phyloP scores from a whole-genome alignment of 92 coral and sea anemone genomes.

The Parazoanthus swiftii region DNA sequence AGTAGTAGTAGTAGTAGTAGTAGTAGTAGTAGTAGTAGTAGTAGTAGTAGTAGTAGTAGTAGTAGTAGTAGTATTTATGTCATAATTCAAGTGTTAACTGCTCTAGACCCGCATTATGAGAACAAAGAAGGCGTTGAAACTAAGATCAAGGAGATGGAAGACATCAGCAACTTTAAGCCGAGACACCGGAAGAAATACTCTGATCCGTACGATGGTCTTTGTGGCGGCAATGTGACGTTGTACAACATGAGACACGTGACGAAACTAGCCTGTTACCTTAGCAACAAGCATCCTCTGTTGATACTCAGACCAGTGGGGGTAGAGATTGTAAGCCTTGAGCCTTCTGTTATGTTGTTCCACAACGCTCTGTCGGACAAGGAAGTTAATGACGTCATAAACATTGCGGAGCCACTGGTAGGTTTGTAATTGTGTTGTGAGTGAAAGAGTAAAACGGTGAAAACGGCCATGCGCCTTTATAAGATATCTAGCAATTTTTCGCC shows the following conservation, averaged over 20 bases:
- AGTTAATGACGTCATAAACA: not conserved
- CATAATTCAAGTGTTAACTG: not conserved
- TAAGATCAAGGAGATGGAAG: not conserved
- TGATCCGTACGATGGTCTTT: not conserved
- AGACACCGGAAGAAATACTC: not conserved
- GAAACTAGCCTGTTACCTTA: not conserved
- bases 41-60: too few species aligned
- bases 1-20: too few species aligned
- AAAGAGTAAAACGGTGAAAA: too few species aligned
- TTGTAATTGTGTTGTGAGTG: not conserved
- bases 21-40: too few species aligned
- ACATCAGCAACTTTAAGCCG: not conserved
- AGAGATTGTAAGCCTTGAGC: not conserved
- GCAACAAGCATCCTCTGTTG: constrained; percentile 7
- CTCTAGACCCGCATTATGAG: constrained; percentile 3
- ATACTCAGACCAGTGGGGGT: not conserved
- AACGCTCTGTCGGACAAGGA: constrained; percentile 18
- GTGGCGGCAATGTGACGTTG: not conserved
- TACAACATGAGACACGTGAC: not conserved
- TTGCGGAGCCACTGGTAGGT: not conserved
- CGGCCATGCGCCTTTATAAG: not conserved
- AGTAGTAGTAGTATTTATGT: too few species aligned
- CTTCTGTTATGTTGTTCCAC: not conserved
- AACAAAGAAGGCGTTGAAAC: not conserved
- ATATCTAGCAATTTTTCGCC: too few species aligned